Evolutionary conservation across 2,888 invertebrate species (phyloP).

Genomic region (Chloroclystis v-ata): DNA sequence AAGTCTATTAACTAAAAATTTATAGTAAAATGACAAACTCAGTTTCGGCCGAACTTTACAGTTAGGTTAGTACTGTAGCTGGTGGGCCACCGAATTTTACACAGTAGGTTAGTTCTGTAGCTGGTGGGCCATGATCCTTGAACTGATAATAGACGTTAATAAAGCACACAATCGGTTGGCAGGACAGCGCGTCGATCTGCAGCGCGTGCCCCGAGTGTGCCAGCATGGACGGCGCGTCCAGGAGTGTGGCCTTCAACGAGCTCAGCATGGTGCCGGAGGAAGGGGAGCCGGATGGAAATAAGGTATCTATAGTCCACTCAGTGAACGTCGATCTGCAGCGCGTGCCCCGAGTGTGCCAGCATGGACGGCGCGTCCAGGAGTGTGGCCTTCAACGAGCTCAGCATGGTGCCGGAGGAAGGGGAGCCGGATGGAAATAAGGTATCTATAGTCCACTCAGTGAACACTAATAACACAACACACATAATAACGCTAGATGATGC

Average conservation of each 20-base stretch:
- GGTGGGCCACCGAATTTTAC: too few relatives aligned
- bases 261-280: slow-evolving; percentile 88
- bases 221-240: slow-evolving; percentile 56
- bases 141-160: slow-evolving; percentile 12
- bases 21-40: too few relatives aligned
- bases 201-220: slow-evolving; percentile 76
- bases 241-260: slow-evolving; percentile 82
- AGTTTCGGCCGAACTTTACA: too few relatives aligned
- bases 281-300: slow-evolving; percentile 58
- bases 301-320: too few relatives aligned
- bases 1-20: too few relatives aligned
- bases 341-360: slow-evolving; percentile 74
- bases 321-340: slow-evolving; percentile 75
- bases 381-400: slow-evolving; percentile 84
- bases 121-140: neutral
- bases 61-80: too few relatives aligned
- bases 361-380: slow-evolving; percentile 54
- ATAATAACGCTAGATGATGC: too few relatives aligned
- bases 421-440: slow-evolving; percentile 53
- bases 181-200: slow-evolving; percentile 77
- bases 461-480: too few relatives aligned
- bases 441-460: too few relatives aligned
- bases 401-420: slow-evolving; percentile 86
- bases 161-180: slow-evolving; percentile 65
- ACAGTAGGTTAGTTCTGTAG: too few relatives aligned